Base-by-base conservation (phyloP, 1,140 invertebrate genomes). In the Acromyrmex heyeri region DNA sequence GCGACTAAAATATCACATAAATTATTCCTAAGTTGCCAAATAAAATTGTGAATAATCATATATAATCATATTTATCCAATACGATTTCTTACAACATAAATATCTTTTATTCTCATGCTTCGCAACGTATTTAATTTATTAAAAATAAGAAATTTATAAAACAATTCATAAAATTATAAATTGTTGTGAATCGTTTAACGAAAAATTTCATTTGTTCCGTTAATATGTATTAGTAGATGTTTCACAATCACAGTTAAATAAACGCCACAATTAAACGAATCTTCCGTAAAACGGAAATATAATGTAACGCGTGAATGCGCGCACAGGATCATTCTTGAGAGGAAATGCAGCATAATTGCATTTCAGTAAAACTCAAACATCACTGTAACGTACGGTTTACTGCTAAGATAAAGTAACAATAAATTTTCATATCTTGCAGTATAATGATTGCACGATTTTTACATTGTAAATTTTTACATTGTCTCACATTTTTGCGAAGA, bases 361-460 rank as follows among this genome's bases (percentile, higher is more conserved):
- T 78, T 64, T 24, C 24, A 48, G 18, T 78, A 27, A 50, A 78
- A 78, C 34, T 78, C 44, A 34, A 78, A 50, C 65, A 44, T 64
- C 24, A 64, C 12, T 50, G 16, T 34, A 77, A 78, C n/a, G 3
- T 78, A 38, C 1, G 0, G 65, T 53, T 27, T 50, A 61, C 6
- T 64, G 10, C 16, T 3, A 21, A 21, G 10, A 48, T 16, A 77
- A 62, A 77, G 16, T 16, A 78, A 44, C 10, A 2, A 48, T 27
- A 53, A 65, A 64, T 8, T 48, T 64, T 78, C 1, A 7, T 12
- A 65, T 27, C 50, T 4, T 18, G 8, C n/a, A 16, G 2, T 21
- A n/a, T 2, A 7, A 27, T 18, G 3, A 44, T 48, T 44, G 8
- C 5, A 59, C 0, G 4, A n/a, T 44, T 48, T 59, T 30, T 59